Evolutionary conservation across 2,113 vertebrate genomes (phyloP), one percentile per base, ranked within the genome.

Genomic region (Oryzias melastigma): DNA sequence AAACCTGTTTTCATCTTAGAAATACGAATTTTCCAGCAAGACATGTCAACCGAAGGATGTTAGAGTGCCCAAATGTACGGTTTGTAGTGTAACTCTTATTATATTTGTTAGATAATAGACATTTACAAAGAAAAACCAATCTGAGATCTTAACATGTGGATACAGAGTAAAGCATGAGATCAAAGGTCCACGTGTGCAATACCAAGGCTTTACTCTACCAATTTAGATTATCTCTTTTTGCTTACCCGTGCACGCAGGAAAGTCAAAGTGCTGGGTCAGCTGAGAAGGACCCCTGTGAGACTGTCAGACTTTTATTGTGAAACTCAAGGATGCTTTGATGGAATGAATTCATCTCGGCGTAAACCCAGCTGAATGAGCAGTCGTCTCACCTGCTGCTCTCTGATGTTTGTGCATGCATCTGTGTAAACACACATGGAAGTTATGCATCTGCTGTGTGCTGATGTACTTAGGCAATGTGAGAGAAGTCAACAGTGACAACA

Each of bases 111-210:
- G 59, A 71, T 25, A 71, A n/a, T 19, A 10, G 20, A 12, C 8
- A 55, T 52, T 59, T 52, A 16, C 71, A 75, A 45, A 62, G 43
- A 68, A 78, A 61, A 51, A 6, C 1, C 35, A 62, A 65, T 52
- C 58, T 51, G 61, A 19, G 27, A 74, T 72, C 25, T 70, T 47
- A 27, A 42, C 72, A 53, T 25, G 51, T 81, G 77, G 75, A 66
- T 27, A 40, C 60, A 54, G 77, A 79, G 84, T 68, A 72, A 65
- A 70, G 44, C 52, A 68, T 29, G 58, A 70, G 80, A 62, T 58
- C 73, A 77, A 79, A 81, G 75, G 70, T 79, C 67, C 48, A 4
- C 50, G 62, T 68, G 61, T 72, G 59, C 75, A 65, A 73, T 84
- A 67, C 82, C 78, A 73, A 64, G 44, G 51, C 19, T 40, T 62